phyloP scores from a whole-genome alignment of 2,888 invertebrate genomes.

The Latheticus oryzae region DNA sequence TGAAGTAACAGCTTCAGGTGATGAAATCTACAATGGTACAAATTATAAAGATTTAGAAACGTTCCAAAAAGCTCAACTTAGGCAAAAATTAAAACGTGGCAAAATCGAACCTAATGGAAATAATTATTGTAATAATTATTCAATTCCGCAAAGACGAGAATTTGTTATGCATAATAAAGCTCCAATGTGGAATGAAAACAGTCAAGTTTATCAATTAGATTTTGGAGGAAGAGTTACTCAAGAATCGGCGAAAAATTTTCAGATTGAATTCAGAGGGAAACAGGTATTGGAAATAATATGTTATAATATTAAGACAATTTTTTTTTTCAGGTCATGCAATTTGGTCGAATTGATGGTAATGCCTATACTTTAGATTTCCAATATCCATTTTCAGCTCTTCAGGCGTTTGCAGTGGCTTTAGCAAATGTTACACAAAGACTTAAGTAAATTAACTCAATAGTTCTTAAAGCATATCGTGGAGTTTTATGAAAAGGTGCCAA shows the following conservation, averaged over 20 bases:
- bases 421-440: constrained; percentile 96
- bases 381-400: constrained; percentile 97
- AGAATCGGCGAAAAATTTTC: constrained; percentile 99
- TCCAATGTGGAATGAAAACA: constrained; percentile 94
- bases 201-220: constrained; percentile 98
- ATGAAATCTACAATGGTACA: constrained; percentile 73
- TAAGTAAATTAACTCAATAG: constrained; percentile 71
- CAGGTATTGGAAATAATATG: constrained; percentile 84
- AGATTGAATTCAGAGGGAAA: constrained; percentile 96
- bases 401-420: constrained; percentile 98
- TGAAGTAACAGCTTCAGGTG: constrained; percentile 72
- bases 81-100: constrained; percentile 86
- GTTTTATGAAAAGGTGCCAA: constrained; percentile 32
- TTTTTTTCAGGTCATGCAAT: constrained; percentile 93
- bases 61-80: constrained; percentile 90
- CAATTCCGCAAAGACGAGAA: constrained; percentile 75
- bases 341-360: constrained; percentile 97
- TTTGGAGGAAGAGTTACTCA: constrained; percentile 99
- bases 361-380: constrained; percentile 99
- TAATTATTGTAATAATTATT: constrained; percentile 63
- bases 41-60: constrained; percentile 89
- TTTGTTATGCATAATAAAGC: constrained; percentile 98
- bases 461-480: constrained; percentile 24
- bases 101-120: constrained; percentile 69
- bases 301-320: constrained; percentile 6